Conservation (phyloP, 1,140 invertebrate genomes). For the Rhopalosiphum padi region DNA sequence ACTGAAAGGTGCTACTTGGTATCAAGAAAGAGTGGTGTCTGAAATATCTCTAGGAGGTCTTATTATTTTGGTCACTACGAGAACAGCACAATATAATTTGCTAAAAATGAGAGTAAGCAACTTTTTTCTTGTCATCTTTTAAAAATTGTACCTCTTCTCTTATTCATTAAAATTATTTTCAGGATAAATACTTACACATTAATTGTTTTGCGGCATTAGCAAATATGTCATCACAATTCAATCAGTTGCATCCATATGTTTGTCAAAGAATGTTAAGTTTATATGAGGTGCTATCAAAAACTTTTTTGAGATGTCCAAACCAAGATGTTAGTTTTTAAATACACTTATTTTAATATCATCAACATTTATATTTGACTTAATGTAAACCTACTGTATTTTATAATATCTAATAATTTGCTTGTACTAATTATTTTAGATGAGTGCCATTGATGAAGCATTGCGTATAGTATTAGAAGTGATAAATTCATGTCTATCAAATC, state of each 20-base stretch:
- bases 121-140: conserved; percentile 2
- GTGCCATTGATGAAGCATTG: conserved; percentile 95
- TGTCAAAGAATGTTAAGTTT: conserved; percentile 90
- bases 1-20: conserved; percentile 89
- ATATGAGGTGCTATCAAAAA: conserved; percentile 86
- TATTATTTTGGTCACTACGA: conserved; percentile 90
- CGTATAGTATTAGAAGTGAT: conserved; percentile 96
- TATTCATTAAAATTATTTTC: conserved; percentile 35
- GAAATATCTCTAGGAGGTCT: conserved; percentile 96
- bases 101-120: conserved; percentile 83
- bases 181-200: conserved; percentile 95
- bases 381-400: not conserved
- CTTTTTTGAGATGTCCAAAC: conserved; percentile 60
- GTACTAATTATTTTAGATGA: conserved; percentile 69
- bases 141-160: not conserved
- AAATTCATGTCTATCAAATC: conserved; percentile 89
- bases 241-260: conserved; percentile 93
- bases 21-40: conserved; percentile 85
- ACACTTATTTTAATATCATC: too few species aligned
- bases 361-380: not conserved
- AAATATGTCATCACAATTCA: conserved; percentile 97
- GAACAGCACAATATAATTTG: conserved; percentile 98
- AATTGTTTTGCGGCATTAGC: conserved; percentile 97
- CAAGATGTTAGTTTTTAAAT: conserved; percentile 59
- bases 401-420: not conserved